Base-by-base conservation (phyloP, 2,113 vertebrate genomes). In the Alligator mississippiensis region DNA sequence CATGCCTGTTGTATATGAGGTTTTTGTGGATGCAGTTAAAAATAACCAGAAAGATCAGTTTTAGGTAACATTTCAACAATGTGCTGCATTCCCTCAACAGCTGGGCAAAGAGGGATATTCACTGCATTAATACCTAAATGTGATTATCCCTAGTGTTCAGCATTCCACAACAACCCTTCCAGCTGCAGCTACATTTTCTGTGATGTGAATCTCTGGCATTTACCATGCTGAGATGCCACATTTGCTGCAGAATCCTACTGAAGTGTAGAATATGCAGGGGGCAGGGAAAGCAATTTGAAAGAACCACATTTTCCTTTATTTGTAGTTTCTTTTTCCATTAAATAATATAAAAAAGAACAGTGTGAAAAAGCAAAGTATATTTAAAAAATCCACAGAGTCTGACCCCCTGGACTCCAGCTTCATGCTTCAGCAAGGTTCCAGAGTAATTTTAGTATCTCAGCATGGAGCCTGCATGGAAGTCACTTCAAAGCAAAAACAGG, bases 361-460 rank as follows among this genome's bases (percentile, higher is more conserved):
- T 28, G 76, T 77, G 77, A 15, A 87, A 83, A 91, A 87, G 0
- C 1, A 4, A 38, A 14, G 62, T 3, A 4, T 68, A 58, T 79
- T 91, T 77, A 91, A 90, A 64, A 78, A 16, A 34, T 81, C 58
- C 61, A 59, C 7, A 75, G 54, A 81, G 15, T 17, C 34, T 30
- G 24, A 3, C 11, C 27, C 28, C 6, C 30, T 77, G 25, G 59
- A 77, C 80, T 27, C 30, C 75, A 81, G 12, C 79, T 89, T 91
- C 68, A 91, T 4, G 15, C 54, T 88, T 24, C 82, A 91, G 84
- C 68, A 81, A 63, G 82, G 30, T 92, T 93, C 64, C 55, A 66
- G 59, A 80, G 16, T 24, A 89, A 93, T 84, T 90, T 90, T 86
- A 94, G 62, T 74, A 83, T 84, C 86, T 91, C 2, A 1, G 30